Conservation (phyloP, 2,113 vertebrate genomes). For the Otus sunia region DNA sequence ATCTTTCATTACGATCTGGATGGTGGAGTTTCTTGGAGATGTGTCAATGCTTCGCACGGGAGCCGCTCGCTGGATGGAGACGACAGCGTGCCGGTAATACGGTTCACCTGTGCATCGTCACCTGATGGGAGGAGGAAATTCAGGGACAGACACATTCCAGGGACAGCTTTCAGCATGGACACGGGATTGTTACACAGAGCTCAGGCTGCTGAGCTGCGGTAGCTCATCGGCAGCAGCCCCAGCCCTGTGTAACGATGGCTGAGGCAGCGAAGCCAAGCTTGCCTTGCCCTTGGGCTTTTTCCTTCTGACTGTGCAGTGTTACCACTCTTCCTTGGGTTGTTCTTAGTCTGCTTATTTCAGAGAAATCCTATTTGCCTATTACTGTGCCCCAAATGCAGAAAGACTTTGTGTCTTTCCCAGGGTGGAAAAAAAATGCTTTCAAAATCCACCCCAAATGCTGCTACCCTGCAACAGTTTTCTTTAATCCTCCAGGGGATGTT, state of each 20-base stretch:
- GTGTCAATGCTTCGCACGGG: rapidly evolving
- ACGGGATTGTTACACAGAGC: rapidly evolving
- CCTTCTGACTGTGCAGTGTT: not conserved
- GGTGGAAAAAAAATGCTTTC: not conserved
- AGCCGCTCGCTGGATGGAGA: rapidly evolving
- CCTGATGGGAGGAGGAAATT: not conserved
- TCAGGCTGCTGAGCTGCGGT: not conserved
- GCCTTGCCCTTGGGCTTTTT: not conserved
- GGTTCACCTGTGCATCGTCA: rapidly evolving
- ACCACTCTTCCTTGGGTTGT: not conserved
- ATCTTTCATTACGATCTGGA: not conserved
- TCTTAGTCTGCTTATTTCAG: not conserved
- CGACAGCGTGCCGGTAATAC: rapidly evolving
- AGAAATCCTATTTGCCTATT: not conserved
- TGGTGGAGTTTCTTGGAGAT: not conserved
- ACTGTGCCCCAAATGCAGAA: not conserved
- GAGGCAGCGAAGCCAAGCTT: not conserved
- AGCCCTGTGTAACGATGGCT: not conserved
- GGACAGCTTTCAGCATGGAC: not conserved
- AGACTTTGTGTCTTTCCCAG: not conserved
- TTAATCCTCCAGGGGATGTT: not conserved
- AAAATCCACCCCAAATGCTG: not conserved
- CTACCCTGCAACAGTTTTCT: not conserved
- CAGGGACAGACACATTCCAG: not conserved
- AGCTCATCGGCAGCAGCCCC: not conserved